A percentile compares a stretch with the other conserved stretches of the same genome.
Evolutionary conservation across 30 jellyfish, hydroid and myxozoan genomes (phyloP).

Genomic region (Hydractinia symbiolongicarpus): DNA sequence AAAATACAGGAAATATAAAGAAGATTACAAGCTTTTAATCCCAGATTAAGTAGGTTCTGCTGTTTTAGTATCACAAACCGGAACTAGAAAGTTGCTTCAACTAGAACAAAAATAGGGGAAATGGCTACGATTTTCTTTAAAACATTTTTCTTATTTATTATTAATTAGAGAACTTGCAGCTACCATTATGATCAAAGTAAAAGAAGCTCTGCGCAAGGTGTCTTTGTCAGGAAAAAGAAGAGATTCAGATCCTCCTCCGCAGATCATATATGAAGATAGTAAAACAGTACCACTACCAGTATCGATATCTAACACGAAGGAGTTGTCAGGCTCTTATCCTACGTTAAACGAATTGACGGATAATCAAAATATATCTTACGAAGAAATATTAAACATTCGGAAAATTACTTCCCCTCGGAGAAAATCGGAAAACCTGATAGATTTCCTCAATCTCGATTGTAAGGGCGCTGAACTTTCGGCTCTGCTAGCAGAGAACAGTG

Average conservation of each 20-base stretch:
- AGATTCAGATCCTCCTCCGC: neutral
- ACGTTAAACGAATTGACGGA: neutral
- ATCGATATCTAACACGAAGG: neutral
- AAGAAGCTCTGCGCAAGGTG: conserved; percentile 6
- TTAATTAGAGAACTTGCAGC: no score
- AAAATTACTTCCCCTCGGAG: neutral
- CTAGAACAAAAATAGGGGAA: no score
- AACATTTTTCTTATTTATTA: no score
- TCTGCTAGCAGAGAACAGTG: neutral
- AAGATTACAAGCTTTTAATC: no score
- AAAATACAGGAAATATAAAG: no score
- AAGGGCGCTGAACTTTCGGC: neutral
- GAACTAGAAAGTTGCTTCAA: no score
- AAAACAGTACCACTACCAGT: neutral
- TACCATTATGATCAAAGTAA: conserved; percentile 5
- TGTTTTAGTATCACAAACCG: no score
- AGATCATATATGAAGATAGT: neutral
- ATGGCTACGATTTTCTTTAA: no score
- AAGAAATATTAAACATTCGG: neutral
- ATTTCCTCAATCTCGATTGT: neutral
- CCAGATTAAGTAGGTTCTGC: no score
- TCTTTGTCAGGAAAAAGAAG: neutral
- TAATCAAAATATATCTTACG: neutral
- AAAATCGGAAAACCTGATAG: conserved; percentile 12
- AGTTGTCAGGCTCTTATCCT: neutral